phyloP scores from a whole-genome alignment of 2,113 vertebrate species.

The Nothocercus julius region DNA sequence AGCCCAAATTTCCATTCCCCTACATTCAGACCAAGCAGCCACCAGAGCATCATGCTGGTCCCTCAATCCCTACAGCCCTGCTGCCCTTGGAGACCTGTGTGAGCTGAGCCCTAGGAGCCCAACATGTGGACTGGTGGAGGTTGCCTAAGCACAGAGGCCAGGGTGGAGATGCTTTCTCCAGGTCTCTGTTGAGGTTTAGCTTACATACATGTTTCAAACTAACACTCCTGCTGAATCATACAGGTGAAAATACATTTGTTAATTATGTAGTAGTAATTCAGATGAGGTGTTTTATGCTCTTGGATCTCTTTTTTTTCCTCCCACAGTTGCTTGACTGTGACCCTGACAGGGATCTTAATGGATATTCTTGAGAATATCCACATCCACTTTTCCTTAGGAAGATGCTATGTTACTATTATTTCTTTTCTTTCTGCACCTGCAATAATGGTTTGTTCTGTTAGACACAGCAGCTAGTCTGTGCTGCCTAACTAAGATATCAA shows the following conservation, averaged over 20 bases:
- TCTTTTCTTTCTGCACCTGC: conserved; percentile 5
- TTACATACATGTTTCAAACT: not conserved
- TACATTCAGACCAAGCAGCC: not conserved
- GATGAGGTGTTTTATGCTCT: not conserved
- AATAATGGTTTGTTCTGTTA: not conserved
- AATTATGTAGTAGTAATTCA: not conserved
- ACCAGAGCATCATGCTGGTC: not conserved
- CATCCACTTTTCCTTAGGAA: not conserved
- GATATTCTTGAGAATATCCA: not conserved
- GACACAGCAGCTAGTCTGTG: not conserved
- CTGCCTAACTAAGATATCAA: not conserved
- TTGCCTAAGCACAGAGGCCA: not conserved
- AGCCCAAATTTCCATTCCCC: not conserved
- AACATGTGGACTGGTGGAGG: fast-evolving
- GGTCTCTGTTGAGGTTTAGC: not conserved
- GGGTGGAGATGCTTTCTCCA: fast-evolving
- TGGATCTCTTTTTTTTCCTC: not conserved
- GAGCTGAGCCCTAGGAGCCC: too few species aligned
- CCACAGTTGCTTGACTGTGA: not conserved
- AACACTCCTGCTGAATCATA: not conserved
- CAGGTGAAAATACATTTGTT: not conserved
- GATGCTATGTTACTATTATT: not conserved
- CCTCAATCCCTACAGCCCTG: fast-evolving
- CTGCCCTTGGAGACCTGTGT: not conserved
- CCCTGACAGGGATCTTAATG: not conserved